Evolutionary conservation across 2,888 invertebrate species (phyloP).

Genomic region (Sicus ferrugineus): DNA sequence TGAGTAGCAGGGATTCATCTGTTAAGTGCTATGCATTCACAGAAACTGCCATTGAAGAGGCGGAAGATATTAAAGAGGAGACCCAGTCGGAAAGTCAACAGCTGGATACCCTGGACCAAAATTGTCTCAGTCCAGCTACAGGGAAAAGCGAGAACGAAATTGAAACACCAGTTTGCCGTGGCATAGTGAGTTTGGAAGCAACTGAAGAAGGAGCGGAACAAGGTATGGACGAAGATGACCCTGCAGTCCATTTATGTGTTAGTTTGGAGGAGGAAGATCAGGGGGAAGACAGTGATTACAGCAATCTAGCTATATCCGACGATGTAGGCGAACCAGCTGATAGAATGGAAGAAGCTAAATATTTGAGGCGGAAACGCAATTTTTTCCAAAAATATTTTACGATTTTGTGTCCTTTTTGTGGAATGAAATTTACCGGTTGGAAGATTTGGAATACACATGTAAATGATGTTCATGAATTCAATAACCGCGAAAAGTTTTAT

Average conservation of each 20-base stretch:
- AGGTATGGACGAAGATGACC: background rate
- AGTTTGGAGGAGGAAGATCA: background rate
- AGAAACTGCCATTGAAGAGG: too few relatives aligned
- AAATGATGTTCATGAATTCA: background rate
- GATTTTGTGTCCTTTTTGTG: slow-evolving; percentile 4
- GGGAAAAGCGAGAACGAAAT: background rate
- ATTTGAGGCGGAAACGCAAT: background rate
- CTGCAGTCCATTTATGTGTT: too few relatives aligned
- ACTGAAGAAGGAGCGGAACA: background rate
- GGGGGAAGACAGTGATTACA: background rate
- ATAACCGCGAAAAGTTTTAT: background rate
- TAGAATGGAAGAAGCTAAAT: background rate
- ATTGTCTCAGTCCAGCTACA: background rate
- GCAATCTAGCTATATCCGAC: background rate
- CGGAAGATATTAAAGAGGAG: background rate
- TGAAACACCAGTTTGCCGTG: background rate
- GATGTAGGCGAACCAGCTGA: background rate
- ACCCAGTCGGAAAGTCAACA: background rate
- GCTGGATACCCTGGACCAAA: background rate
- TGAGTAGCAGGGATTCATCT: too few relatives aligned
- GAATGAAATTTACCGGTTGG: background rate
- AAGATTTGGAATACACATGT: background rate
- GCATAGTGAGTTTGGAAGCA: background rate
- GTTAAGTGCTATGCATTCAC: too few relatives aligned
- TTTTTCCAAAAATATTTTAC: background rate